Evolutionary conservation across 2,888 invertebrate species (phyloP), one percentile per base, ranked within the genome.

Genomic region (Amblyjoppa proteus): DNA sequence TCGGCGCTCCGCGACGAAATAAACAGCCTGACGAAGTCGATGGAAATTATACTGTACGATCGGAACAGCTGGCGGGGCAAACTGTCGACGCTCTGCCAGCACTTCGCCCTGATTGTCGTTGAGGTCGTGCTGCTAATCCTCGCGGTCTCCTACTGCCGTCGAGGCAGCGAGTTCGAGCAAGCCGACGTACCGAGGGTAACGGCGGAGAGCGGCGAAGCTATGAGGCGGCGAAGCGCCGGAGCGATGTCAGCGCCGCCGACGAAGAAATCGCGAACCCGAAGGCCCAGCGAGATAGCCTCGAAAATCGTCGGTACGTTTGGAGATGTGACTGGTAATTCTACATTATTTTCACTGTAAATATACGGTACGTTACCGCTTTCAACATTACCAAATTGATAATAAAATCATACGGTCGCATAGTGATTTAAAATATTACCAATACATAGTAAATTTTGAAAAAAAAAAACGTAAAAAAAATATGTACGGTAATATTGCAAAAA

Each of bases 261-360:
- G 0, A 95, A 95, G 13, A 95, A 95, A 49, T 95, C 95, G 88
- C 95, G 95, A 84, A 95, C 96, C 41, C 92, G 96, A 28, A 94
- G 98, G 71, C 97, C 97, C 0, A 97, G 97, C 91, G 97, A 97
- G 87, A 94, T 95, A 68, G 94, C 94, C 2, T 91, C 94, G 6
- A 91, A 91, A 61, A 94, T 94, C 25, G 90, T 95, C 0, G 95
- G 96, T 31, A 95, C 95, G 31, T 96, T 96, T 34, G 4, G 34
- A 4, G 5, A 34, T 34, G 4, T 38, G 38, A 38, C 9, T 7
- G 38, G 38, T 38, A 2, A 9, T 9, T 9, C 7, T 38, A 9
- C 9, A 7, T 0, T 9, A 38, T 9, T 38, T 38, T 38, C 1
- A 38, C 9, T 1, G 38, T 7, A 38, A 38, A 0, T 6, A 5